Conservation (phyloP, 2,113 vertebrate species). For the Orientallactaga bullata region DNA sequence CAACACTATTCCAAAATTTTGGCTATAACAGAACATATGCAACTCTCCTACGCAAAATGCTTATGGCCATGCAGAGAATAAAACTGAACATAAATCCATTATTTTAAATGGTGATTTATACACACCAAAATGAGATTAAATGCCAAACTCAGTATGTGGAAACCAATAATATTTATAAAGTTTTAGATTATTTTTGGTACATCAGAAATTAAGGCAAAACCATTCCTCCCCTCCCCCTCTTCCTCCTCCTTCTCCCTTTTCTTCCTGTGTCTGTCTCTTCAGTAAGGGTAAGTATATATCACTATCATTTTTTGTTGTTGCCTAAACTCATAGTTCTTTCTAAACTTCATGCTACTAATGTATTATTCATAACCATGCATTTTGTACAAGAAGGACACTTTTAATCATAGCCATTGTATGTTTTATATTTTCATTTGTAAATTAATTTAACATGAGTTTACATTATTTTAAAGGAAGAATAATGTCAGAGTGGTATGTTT, state of each 20-base stretch:
- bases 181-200: constrained; percentile 21
- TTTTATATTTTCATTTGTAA: background rate
- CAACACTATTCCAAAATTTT: background rate
- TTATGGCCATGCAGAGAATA: background rate
- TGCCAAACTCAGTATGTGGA: background rate
- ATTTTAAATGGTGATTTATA: background rate
- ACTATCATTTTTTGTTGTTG: background rate
- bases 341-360: background rate
- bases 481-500: background rate
- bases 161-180: background rate
- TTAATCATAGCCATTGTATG: background rate
- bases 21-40: background rate
- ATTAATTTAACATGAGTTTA: constrained; percentile 1
- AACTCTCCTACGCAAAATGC: background rate
- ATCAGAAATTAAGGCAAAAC: constrained; percentile 6
- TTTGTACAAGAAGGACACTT: background rate
- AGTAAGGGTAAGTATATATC: background rate
- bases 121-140: background rate
- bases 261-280: background rate
- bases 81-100: background rate
- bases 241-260: background rate
- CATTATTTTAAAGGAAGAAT: background rate
- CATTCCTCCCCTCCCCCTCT: background rate
- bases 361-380: background rate
- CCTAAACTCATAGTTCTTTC: background rate